Evolutionary conservation across 2,797 vertebrate species (phyloP).

Genomic region (Salarias fasciatus): DNA sequence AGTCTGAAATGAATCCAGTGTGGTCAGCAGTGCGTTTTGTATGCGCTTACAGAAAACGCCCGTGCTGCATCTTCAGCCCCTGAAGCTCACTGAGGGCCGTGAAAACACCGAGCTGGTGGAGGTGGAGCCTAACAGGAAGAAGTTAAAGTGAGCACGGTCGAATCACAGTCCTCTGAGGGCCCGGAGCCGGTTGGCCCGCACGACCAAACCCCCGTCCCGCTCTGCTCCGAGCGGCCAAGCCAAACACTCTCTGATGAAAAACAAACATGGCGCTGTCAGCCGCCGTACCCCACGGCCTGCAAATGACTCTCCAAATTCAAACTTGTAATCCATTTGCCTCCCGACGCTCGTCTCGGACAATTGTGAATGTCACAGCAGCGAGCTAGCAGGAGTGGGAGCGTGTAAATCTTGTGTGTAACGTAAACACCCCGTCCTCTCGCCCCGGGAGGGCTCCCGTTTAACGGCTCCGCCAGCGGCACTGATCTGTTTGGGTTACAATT

Average conservation of each 20-base stretch:
- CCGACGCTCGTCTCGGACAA: slow-evolving; percentile 28
- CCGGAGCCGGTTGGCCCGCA: slow-evolving; percentile 39
- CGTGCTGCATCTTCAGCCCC: background rate
- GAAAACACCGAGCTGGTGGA: slow-evolving; percentile 16
- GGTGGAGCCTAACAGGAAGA: slow-evolving; percentile 21
- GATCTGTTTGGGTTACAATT: slow-evolving; percentile 62
- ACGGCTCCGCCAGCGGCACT: slow-evolving; percentile 55
- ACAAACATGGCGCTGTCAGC: slow-evolving; percentile 59
- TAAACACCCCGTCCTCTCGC: slow-evolving; percentile 15
- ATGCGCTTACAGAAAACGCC: slow-evolving; percentile 67
- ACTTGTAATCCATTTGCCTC: slow-evolving; percentile 41
- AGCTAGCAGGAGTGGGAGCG: slow-evolving; percentile 31
- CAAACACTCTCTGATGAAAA: slow-evolving; percentile 69
- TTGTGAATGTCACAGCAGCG: slow-evolving; percentile 34
- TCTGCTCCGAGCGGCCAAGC: slow-evolving; percentile 56
- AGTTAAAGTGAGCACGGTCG: slow-evolving; percentile 16
- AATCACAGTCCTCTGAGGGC: slow-evolving; percentile 53
- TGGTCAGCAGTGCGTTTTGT: slow-evolving; percentile 27
- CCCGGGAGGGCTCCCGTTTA: slow-evolving; percentile 43
- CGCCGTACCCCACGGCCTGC: slow-evolving; percentile 40
- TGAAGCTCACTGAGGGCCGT: too few species aligned
- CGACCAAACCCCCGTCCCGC: slow-evolving; percentile 23
- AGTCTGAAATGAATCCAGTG: too few species aligned
- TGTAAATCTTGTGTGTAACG: slow-evolving; percentile 26
- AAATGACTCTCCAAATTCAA: slow-evolving; percentile 46